Conservation (phyloP, 2,888 invertebrate genomes). For the Phengaris alcon region DNA sequence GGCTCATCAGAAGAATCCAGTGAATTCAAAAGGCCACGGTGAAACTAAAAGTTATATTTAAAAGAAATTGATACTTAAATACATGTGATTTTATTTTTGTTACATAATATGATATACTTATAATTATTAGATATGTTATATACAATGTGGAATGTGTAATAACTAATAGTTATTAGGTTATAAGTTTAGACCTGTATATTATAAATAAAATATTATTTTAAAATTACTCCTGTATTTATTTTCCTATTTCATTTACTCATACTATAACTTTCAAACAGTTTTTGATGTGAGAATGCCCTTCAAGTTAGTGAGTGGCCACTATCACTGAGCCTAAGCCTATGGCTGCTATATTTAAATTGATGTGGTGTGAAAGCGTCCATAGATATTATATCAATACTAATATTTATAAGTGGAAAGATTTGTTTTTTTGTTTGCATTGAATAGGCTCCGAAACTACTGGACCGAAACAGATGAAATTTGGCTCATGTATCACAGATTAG, state of each 20-base stretch:
- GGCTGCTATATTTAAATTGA: too few species aligned
- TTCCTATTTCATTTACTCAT: neutral
- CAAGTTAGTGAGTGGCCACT: too few species aligned
- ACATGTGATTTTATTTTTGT: conserved; percentile 67
- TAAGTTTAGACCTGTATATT: conserved; percentile 48
- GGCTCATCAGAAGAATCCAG: conserved; percentile 73
- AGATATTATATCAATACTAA: too few species aligned
- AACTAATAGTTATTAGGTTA: conserved; percentile 67
- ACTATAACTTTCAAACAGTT: too few species aligned
- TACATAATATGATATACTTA: conserved; percentile 50
- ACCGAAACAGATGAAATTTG: too few species aligned
- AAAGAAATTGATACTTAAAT: conserved; percentile 56
- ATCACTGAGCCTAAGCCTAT: too few species aligned
- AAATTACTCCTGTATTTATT: neutral
- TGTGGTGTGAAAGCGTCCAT: too few species aligned
- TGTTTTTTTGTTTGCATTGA: too few species aligned
- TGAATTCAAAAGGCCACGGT: conserved; percentile 72
- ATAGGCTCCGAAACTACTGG: too few species aligned
- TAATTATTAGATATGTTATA: conserved; percentile 47
- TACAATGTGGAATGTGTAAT: conserved; percentile 40
- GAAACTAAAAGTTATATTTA: conserved; percentile 40
- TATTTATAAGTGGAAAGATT: too few species aligned
- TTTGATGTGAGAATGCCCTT: too few species aligned
- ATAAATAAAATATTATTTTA: conserved; percentile 39
- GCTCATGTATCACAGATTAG: too few species aligned